Evolutionary conservation across 2,888 invertebrate genomes (phyloP), one percentile per base, ranked within the genome.

Genomic region (Clusia tigrina): DNA sequence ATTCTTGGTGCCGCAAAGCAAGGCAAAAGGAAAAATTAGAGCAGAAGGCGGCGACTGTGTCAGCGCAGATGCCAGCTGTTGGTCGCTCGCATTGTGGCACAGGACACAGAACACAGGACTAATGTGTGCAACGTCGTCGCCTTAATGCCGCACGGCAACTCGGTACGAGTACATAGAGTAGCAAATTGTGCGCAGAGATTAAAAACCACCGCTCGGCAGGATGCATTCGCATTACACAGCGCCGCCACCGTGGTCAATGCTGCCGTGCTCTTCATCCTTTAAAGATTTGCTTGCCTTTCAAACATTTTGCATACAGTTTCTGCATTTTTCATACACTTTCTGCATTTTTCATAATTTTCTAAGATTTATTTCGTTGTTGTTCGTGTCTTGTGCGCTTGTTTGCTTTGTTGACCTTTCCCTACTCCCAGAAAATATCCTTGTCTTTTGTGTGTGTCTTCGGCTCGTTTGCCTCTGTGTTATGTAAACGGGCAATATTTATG

Each of bases 181-280:
- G n/a, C n/a, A n/a, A n/a, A n/a, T n/a, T n/a, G n/a, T n/a, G n/a
- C n/a, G n/a, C n/a, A n/a, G n/a, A n/a, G 3, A 15, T 42, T 42
- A 5, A 42, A 42, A 42, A 42, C 42, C 42, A 15, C 42, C 42
- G 42, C 42, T n/a, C 42, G n/a, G n/a, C 42, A 42, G 42, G 42
- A 6, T 15, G n/a, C 42, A 42, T 10, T 6, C 6, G 6, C 42
- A 42, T n/a, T 6, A 5, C n/a, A 42, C 42, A 42, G n/a, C 12
- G 9, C n/a, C n/a, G n/a, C n/a, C 10, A 42, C 42, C 10, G 42
- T 42, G 42, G 42, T 42, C 42, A 42, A 17, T n/a, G 6, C 10
- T 42, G 42, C n/a, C n/a, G 42, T 42, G 42, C 42, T 5, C n/a
- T 42, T 42, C n/a, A 42, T 42, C 42, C 42, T 42, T 42, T 42